A percentile compares a stretch with the other conserved stretches of the same genome.
These are phyloP conservation scores for Hymenopus coronatus DNA, from an alignment of 2,888 invertebrate species.

Conservation along the genomic window DNA sequence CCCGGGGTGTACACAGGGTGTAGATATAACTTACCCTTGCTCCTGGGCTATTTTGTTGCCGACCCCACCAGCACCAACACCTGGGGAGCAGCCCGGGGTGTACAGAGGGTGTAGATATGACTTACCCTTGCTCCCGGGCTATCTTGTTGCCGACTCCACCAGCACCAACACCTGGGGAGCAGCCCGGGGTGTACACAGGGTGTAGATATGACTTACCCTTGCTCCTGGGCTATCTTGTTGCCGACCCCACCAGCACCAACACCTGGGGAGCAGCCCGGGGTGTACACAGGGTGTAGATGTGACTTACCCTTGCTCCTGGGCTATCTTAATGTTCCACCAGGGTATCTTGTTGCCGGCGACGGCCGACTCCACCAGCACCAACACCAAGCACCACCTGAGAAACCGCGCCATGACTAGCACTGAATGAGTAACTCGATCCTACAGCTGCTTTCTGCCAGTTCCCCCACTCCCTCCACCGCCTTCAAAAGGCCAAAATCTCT, in stretches of 20 bases:
- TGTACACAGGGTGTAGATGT: background rate
- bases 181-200: background rate
- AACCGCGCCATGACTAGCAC: constrained; percentile 37
- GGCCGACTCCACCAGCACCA: background rate
- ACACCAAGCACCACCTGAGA: background rate
- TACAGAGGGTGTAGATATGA: background rate
- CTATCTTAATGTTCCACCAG: constrained; percentile 46
- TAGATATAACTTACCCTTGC: constrained; percentile 43
- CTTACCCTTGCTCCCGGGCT: constrained; percentile 46
- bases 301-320: constrained; percentile 46
- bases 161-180: background rate
- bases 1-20: background rate
- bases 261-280: no score
- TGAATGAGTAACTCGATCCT: constrained; percentile 59
- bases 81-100: constrained; percentile 34
- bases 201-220: constrained; percentile 41
- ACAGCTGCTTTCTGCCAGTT: constrained; percentile 58
- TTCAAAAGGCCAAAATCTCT: background rate
- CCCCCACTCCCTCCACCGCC: no score
- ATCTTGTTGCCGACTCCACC: constrained; percentile 47
- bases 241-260: constrained; percentile 42
- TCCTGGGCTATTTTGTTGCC: constrained; percentile 45
- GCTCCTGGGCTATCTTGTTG: constrained; percentile 44
- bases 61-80: constrained; percentile 41
- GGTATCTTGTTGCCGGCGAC: constrained; percentile 40